Conservation (phyloP, 1,140 invertebrate genomes). For the Danaus plexippus region DNA sequence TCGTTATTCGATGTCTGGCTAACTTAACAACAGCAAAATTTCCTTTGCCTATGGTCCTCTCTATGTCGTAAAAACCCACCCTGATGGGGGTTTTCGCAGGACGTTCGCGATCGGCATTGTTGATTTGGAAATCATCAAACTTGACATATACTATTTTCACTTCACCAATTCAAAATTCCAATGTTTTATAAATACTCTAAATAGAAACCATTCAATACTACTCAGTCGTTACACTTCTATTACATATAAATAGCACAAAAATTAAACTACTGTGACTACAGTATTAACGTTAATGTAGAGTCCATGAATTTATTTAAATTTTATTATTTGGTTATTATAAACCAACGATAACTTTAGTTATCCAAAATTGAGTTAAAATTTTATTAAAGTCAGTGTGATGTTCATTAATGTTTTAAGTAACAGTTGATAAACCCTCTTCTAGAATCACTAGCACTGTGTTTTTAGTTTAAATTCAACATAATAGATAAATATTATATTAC, state of each 20-base stretch:
- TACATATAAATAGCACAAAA: constrained; percentile 18
- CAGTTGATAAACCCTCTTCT: constrained; percentile 13
- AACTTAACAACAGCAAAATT: constrained; percentile 99
- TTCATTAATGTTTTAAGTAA: constrained; percentile 21
- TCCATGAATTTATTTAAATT: constrained; percentile 19
- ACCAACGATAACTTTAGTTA: constrained; percentile 25
- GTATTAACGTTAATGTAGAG: constrained; percentile 20
- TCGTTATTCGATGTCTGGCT: constrained; percentile 97
- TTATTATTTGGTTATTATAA: constrained; percentile 28
- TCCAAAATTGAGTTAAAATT: constrained; percentile 36
- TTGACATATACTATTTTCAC: constrained; percentile 41
- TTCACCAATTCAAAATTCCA: constrained; percentile 31
- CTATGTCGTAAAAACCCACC: constrained; percentile 97
- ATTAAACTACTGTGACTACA: constrained; percentile 23
- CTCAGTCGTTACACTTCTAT: constrained; percentile 35
- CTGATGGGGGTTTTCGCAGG: constrained; percentile 84
- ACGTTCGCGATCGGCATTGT: constrained; percentile 74
- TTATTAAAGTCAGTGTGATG: constrained; percentile 38
- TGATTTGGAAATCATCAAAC: constrained; percentile 48
- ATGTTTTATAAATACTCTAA: constrained; percentile 12
- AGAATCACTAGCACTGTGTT: constrained; percentile 19
- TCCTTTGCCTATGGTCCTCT: constrained; percentile 97
- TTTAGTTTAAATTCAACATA: constrained; percentile 24
- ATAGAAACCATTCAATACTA: constrained; percentile 25
- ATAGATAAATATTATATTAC: constrained; percentile 50